Evolutionary conservation across 2,113 vertebrate genomes (phyloP), one percentile per base, ranked within the genome.

Genomic region (Ivindomyrus marchei): DNA sequence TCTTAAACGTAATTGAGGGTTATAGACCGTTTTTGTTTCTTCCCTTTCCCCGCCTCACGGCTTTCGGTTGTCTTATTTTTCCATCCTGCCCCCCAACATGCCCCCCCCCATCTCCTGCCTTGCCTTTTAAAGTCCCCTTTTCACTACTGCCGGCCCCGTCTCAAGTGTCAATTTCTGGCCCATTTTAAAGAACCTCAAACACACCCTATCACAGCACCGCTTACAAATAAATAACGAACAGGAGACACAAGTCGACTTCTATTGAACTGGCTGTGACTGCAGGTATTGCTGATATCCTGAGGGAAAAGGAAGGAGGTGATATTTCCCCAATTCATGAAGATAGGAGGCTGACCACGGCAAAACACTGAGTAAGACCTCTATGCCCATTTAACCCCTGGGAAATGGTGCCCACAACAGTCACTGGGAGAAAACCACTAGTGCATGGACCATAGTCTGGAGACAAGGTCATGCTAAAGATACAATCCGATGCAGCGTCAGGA

Each of bases 1-100:
- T 27, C 58, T 50, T 85, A 27, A 90, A 91, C 45, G 89, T 80
- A 88, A 90, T 91, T 89, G 88, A 45, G 66, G 46, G n/a, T 88
- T 56, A 91, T 84, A 91, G 85, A 91, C 56, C 70, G n/a, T 62
- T 56, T 91, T 70, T 92, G 91, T 91, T 84, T 87, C 45, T 10
- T 84, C 47, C 45, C 24, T 19, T 36, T 56, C 24, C 5, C 56
- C 2, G 36, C 36, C 36, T 19, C 74, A 80, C 6, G 13, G 74
- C 89, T 87, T 83, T 87, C 8, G 36, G 74, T 89, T 58, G 47
- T 87, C 89, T 85, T 80, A 53, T 89, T 90, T 88, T 5, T 90
- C 58, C 87, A n/a, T 58, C 66, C 88, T 49, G 17, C 4, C 39
- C 74, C 47, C 39, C 17, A 74, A 39, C 46, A 15, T 3, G 39